A percentile compares a stretch with the other conserved stretches of the same genome.
Evolutionary conservation across 2,113 vertebrate species (phyloP).

Genomic region (Eulemur rufifrons): DNA sequence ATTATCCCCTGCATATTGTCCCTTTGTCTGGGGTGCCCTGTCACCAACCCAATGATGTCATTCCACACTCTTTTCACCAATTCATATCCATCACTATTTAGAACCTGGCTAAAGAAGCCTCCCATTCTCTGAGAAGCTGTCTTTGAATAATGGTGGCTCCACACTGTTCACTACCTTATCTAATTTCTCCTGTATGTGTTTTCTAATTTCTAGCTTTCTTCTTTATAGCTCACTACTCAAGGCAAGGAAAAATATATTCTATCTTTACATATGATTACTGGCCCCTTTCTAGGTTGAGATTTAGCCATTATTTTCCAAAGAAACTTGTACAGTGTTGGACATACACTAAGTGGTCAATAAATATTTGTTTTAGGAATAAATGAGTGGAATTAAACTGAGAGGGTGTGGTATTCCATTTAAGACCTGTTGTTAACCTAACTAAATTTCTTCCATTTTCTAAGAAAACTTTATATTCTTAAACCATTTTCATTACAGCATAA

Average conservation of each 20-base stretch:
- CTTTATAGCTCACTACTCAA: neutral
- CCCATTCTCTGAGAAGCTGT: neutral
- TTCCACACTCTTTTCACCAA: neutral
- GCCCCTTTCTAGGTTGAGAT: neutral
- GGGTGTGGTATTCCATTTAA: neutral
- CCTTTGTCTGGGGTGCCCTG: neutral
- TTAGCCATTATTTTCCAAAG: conserved; percentile 38
- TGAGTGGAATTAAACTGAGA: conserved; percentile 33
- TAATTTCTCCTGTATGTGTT: neutral
- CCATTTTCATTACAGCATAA: conserved; percentile 4
- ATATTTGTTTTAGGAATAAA: neutral
- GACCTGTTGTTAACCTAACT: neutral
- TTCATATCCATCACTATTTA: neutral
- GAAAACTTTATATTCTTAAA: conserved; percentile 9
- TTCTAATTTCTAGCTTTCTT: conserved; percentile 20
- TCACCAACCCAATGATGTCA: neutral
- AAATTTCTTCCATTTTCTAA: conserved; percentile 10
- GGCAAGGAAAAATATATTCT: neutral
- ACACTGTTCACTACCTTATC: neutral
- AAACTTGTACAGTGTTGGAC: neutral
- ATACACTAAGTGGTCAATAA: neutral
- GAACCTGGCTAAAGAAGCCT: neutral
- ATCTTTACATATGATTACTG: neutral
- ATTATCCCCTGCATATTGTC: neutral
- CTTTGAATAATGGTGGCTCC: conserved; percentile 20